These are phyloP conservation scores for Prinia subflava DNA, from an alignment of 2,113 vertebrate species.

Conservation along the genomic window DNA sequence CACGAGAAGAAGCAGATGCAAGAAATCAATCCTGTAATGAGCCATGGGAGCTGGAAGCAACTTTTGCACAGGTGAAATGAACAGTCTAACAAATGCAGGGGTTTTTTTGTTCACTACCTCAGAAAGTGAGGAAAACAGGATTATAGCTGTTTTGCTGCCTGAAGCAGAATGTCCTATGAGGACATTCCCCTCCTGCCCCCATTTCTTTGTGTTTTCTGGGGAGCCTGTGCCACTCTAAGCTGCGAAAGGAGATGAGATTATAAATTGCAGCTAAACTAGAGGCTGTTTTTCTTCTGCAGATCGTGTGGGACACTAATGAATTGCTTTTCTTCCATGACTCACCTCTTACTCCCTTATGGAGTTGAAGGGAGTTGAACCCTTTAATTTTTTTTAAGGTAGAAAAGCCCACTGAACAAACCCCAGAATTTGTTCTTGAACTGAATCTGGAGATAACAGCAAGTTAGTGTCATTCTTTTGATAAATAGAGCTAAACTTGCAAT, in stretches of 20 bases:
- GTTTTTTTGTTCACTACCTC: not conserved
- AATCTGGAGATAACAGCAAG: constrained; percentile 2
- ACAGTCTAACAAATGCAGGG: not conserved
- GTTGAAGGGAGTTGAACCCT: not conserved
- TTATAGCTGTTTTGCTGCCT: constrained; percentile 29
- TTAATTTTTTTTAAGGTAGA: not conserved
- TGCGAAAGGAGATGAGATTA: not conserved
- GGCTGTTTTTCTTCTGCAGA: not conserved
- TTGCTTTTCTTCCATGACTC: not conserved
- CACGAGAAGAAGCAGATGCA: fast-evolving
- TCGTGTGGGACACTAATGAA: not conserved
- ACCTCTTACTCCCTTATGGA: not conserved
- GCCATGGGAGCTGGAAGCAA: not conserved
- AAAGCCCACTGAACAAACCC: not conserved
- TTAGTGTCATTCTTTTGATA: not conserved
- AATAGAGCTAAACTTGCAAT: not conserved
- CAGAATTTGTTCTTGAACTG: not conserved
- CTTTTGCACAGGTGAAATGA: not conserved
- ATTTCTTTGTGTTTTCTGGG: not conserved
- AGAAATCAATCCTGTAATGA: not conserved
- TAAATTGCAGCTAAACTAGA: not conserved
- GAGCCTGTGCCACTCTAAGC: not conserved
- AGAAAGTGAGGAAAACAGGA: not conserved
- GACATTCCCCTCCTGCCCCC: not conserved
- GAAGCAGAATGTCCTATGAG: not conserved